Percentiles rank a stretch among this genome's conserved stretches.
phyloP scores from a whole-genome alignment of 2,797 vertebrate species.

The Macrochelys suwanniensis region DNA sequence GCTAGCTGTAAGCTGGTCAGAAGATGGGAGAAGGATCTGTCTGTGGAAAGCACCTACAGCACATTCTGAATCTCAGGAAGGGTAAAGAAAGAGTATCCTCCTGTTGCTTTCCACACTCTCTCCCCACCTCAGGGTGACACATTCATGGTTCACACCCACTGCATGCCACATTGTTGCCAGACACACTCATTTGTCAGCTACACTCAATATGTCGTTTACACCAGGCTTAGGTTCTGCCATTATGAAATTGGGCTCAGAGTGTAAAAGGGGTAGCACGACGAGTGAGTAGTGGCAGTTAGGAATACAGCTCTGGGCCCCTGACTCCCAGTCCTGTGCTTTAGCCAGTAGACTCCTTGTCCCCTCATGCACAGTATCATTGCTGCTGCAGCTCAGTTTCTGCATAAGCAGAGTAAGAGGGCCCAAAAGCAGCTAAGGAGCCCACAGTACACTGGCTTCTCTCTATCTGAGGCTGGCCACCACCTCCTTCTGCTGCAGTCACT shows the following conservation, averaged over 20 bases:
- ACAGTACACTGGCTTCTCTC: slow-evolving; percentile 67
- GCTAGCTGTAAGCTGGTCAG: neutral
- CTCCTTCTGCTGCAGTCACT: slow-evolving; percentile 80
- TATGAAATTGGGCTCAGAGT: neutral
- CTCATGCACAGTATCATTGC: neutral
- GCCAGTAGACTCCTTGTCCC: neutral
- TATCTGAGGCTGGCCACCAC: slow-evolving; percentile 35
- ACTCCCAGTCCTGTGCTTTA: neutral
- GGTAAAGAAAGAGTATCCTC: neutral
- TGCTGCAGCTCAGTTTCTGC: slow-evolving; percentile 4
- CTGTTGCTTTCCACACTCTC: neutral
- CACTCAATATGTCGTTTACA: neutral
- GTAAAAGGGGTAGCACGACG: neutral
- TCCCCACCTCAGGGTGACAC: neutral
- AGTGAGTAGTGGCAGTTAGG: neutral
- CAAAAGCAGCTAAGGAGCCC: slow-evolving; percentile 65
- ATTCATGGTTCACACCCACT: neutral
- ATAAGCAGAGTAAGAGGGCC: slow-evolving; percentile 40
- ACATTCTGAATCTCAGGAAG: slow-evolving; percentile 11
- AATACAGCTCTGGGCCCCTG: neutral
- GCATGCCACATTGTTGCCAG: neutral
- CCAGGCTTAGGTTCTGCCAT: neutral
- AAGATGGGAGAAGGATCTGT: neutral
- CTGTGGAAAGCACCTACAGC: neutral
- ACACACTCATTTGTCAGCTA: neutral